Evolutionary conservation across 2,888 invertebrate species (phyloP), one percentile per base, ranked within the genome.

Genomic region (Limnephilus auricula): DNA sequence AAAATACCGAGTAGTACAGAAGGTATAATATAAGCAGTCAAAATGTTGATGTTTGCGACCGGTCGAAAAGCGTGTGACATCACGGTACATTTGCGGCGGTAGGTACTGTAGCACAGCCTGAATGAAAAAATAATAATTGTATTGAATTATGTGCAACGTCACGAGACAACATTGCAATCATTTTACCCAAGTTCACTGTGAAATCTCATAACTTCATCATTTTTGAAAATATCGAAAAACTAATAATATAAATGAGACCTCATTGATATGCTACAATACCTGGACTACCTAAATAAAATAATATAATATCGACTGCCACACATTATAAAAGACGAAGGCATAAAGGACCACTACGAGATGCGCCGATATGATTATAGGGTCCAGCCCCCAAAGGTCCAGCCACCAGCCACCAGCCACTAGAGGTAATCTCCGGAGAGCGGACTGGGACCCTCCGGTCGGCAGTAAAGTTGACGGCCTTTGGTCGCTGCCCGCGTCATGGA

Each of bases 291-390:
- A n/a, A 65, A n/a, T 65, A 65, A 65, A 65, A 65, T 65, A 65
- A 65, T 65, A 65, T 65, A 65, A 25, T 65, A 65, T 65, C 65
- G 65, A 12, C 80, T 80, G 31, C 31, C 13, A 80, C 80, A 31
- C 31, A 32, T 80, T 80, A 82, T 37, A 34, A 31, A 32, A 34
- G 31, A 37, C 82, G 15, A 82, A 37, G 18, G 82, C 50, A 15
- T 40, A 84, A 37, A 65, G 40, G 34, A n/a, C n/a, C 65, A 65
- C 25, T 40, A 85, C 6, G 85, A 85, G 40, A 45, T 85, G 90
- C 32, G 92, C 90, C 84, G 90, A 90, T 85, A 92, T 92, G 92
- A 92, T 92, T 92, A 92, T 79, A 92, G 92, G 91, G 90, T 92
- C 34, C 82, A 37, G 65, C 65, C n/a, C 6, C 25, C 65, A 65